Evolutionary conservation across 2,888 invertebrate species (phyloP), one percentile per base, ranked within the genome.

Genomic region (Tachina grossa): DNA sequence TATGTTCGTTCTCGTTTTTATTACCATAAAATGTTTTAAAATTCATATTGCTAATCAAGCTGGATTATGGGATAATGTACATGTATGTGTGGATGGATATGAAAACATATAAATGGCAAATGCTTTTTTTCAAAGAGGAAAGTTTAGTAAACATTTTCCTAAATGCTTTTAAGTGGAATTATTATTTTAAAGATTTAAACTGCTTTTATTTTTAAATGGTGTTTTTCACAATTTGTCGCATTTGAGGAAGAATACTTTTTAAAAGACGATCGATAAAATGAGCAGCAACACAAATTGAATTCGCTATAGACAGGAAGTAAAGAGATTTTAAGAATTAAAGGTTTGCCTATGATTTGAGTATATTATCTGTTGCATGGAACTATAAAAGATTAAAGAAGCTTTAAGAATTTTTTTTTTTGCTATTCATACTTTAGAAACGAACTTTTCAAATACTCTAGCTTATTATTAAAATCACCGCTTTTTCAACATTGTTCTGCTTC

Each of bases 1-100:
- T 53, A 47, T 19, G 19, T 51, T 13, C 49, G 41, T 51, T 22
- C 41, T 41, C 11, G 10, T 80, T 65, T 45, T 49, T 53, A 51
- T 61, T 61, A 51, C 22, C 41, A 69, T 43, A 16, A 61, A 69
- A 22, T 61, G 10, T 51, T 66, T 74, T n/a, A 51, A 66, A 51
- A 75, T 68, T 53, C 43, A 74, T 74, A 19, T 2, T 66, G 59
- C 74, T 75, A 81, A 75, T 81, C 51, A 74, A 31, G 51, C 51
- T 45, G 81, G 51, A 68, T 75, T 19, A 81, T n/a, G 47, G 61
- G 19, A 71, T 49, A 51, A 9, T 13, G n/a, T 59, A 39, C n/a
- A 8, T 16, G 8, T 41, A 57, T n/a, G 11, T n/a, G 31, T 14
- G 14, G 13, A 57, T 14, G 14, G 13, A 57, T n/a, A 39, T 11